Evolutionary conservation across 2,113 vertebrate genomes (phyloP), one percentile per base, ranked within the genome.

Genomic region (Calidris pugnax): DNA sequence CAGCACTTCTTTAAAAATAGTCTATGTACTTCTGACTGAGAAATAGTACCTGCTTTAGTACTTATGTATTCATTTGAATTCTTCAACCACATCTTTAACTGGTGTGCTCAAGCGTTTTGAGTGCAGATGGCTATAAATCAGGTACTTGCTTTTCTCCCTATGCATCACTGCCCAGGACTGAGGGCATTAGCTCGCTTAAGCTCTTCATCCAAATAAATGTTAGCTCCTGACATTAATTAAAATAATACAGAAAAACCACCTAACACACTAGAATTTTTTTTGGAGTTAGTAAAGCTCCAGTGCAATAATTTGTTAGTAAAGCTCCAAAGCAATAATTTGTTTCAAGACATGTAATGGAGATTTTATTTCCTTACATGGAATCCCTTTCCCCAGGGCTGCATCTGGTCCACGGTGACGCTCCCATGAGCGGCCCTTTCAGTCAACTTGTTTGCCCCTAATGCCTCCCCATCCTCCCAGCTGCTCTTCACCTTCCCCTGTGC

Each of bases 81-180:
- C 30, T 67, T 62, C 27, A 67, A 18, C 23, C 23, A 39, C 13
- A 22, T 32, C 37, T 59, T 23, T 57, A 64, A 41, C 9, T 51
- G 48, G 33, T 43, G 33, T 5, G 4, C 20, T 76, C 33, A 9
- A 71, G 14, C 4, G 1, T 45, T 94, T 24, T 67, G 80, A 68
- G 76, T 0, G 1, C 27, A 76, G 32, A 47, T 7, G 37, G 35
- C 60, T 64, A 27, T 39, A 80, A 47, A 21, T 32, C 6, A 35
- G 5, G 12, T 24, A 41, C 22, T 66, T 33, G 23, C 27, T 68
- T 75, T 57, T 63, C 16, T 12, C 27, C 0, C 0, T 7, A 27
- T 5, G 7, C 9, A 53, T 27, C 3, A 4, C 43, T 72, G 43
- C 43, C 21, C 27, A 11, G 53, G 30, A 13, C 50, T 32, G 26